Base-by-base conservation (phyloP, 1,140 invertebrate genomes). In the Brachystomella parvula region DNA sequence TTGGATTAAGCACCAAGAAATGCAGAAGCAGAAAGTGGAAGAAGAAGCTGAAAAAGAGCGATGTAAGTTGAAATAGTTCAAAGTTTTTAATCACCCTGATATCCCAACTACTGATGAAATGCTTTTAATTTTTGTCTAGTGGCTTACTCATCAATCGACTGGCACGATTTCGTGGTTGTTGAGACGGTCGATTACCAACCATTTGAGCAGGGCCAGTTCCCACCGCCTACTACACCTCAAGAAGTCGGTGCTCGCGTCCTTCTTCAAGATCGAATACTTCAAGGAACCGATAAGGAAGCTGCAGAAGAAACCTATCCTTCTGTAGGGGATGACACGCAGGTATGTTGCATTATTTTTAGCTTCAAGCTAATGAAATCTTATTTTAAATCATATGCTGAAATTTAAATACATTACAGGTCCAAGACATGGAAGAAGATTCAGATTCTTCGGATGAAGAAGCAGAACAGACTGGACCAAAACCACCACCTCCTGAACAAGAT, bases 91-190 rank as follows among this genome's bases (percentile, higher is more conserved):
- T 49, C 33, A 12, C 12, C 49, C 3, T 53, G 49, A 44, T 44
- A n/a, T 15, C 61, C 2, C 21, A 44, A 2, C 24, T 28, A 63
- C 12, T 58, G 32, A 58, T 59, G 9, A 30, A 47, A 1, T 47
- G 31, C 69, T 60, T 65, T 70, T 68, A 49, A 31, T 65, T 62
- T 47, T 67, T 80, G 12, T 81, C 64, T 71, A 83, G 86, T 97
- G 33, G 94, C 95, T 0, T 98, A 98, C 77, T 92, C 94, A 2
- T 92, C 95, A 75, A 98, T 99, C 71, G 97, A 99, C 77, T 99
- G 97, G 97, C 97, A 99, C 77, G 96, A 99, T 80, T 99, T 99
- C 82, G 96, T 99, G 1, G 95, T 99, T 0, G 97, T 99, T 0
- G 96, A 99, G 79, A 99, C 96, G 0, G 96, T 99, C 0, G 97